Conservation (phyloP, 2,797 vertebrate genomes). For the Crypturellus tataupa region DNA sequence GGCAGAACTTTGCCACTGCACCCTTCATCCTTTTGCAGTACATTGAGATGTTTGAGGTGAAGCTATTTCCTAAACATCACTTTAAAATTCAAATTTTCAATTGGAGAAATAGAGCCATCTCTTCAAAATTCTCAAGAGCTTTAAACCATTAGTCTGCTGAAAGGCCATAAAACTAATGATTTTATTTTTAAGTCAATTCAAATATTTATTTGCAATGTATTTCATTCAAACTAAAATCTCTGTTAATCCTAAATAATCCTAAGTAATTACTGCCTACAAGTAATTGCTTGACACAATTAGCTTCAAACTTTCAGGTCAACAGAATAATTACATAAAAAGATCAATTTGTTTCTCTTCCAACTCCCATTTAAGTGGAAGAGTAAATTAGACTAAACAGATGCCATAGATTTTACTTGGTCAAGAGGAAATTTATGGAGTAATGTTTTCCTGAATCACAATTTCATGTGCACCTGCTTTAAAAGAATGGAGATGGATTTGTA, state of each 20-base stretch:
- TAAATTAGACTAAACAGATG: constrained; percentile 35
- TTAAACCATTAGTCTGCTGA: background rate
- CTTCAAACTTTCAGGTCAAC: constrained; percentile 29
- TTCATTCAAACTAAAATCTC: background rate
- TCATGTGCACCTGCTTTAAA: background rate
- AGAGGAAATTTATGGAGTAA: background rate
- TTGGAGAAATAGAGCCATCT: background rate
- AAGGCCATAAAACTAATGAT: background rate
- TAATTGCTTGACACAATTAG: constrained; percentile 20
- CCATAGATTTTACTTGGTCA: constrained; percentile 8
- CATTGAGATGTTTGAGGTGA: background rate
- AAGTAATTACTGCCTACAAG: constrained; percentile 7
- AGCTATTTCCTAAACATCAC: background rate
- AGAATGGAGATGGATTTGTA: background rate
- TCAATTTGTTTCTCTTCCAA: constrained; percentile 21
- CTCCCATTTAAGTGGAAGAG: background rate
- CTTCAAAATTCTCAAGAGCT: background rate
- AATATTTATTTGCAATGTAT: background rate
- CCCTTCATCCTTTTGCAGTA: background rate
- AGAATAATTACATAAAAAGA: constrained; percentile 30
- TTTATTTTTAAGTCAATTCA: background rate
- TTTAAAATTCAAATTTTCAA: background rate
- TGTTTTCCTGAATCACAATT: constrained; percentile 1
- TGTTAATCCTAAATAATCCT: constrained; percentile 11
- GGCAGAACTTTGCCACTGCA: background rate